Evolutionary conservation across 2,888 invertebrate genomes (phyloP).

Genomic region (Pogonocherus hispidulus): DNA sequence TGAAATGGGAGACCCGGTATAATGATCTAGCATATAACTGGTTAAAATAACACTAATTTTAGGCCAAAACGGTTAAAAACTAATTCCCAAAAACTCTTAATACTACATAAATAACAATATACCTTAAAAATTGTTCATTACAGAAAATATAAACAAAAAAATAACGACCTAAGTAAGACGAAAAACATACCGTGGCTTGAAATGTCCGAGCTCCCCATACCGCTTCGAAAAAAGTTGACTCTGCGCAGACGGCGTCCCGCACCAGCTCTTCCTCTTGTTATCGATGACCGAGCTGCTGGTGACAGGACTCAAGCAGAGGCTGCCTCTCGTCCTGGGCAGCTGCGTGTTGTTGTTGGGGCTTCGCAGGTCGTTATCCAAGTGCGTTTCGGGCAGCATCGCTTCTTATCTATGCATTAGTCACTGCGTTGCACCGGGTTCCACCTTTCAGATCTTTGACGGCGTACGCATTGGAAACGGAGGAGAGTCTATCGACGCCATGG

Average conservation of each 20-base stretch:
- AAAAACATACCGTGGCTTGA: conserved; percentile 66
- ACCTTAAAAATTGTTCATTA: no score
- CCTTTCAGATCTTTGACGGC: conserved; percentile 13
- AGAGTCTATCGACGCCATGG: conserved; percentile 16
- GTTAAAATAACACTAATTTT: no score
- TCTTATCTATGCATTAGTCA: conserved; percentile 3
- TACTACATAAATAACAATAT: no score
- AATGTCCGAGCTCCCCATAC: conserved; percentile 66
- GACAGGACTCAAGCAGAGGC: conserved; percentile 65
- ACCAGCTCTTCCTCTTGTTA: conserved; percentile 66
- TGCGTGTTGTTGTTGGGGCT: conserved; percentile 67
- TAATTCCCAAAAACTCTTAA: no score
- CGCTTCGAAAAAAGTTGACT: conserved; percentile 55
- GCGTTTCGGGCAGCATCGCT: conserved; percentile 25
- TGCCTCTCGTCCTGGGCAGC: conserved; percentile 64
- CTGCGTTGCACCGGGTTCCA: background rate
- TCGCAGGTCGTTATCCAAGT: conserved; percentile 63
- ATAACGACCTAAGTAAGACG: no score
- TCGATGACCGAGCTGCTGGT: conserved; percentile 59
- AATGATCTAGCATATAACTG: no score
- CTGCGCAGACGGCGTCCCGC: conserved; percentile 63
- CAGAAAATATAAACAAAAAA: no score
- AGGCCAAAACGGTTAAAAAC: no score
- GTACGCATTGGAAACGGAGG: conserved; percentile 2
- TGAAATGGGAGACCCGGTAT: no score